A percentile compares a stretch with the other conserved stretches of the same genome.
Conservation (phyloP, 2,113 vertebrate species). For the Oryzias woworae region DNA sequence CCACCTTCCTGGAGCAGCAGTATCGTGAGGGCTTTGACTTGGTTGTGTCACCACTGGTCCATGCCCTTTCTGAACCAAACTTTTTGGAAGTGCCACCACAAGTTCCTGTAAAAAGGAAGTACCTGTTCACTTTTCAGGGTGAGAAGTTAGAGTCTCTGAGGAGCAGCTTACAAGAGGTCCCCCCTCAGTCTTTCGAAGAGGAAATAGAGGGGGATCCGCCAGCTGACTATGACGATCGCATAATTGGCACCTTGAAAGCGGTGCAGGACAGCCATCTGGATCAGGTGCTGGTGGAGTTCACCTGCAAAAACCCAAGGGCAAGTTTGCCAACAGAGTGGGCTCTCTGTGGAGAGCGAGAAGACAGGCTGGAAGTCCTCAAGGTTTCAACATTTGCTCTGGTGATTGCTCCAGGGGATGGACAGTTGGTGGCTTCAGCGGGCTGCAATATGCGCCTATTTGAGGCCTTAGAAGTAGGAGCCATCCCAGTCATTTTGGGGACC, state of each 20-base stretch:
- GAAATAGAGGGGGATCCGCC: constrained; percentile 93
- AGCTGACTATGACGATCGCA: constrained; percentile 95
- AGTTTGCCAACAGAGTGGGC: constrained; percentile 97
- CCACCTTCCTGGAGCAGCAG: constrained; percentile 92
- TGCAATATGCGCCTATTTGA: constrained; percentile 94
- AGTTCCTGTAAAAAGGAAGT: constrained; percentile 96
- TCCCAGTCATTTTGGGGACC: constrained; percentile 94
- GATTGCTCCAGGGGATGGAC: constrained; percentile 90
- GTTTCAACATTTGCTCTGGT: constrained; percentile 95
- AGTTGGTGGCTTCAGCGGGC: constrained; percentile 86
- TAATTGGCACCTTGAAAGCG: constrained; percentile 94
- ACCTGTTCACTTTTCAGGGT: constrained; percentile 96
- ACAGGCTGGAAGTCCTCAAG: constrained; percentile 91
- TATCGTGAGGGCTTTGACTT: constrained; percentile 94
- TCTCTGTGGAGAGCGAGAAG: constrained; percentile 93
- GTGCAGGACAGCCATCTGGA: constrained; percentile 97
- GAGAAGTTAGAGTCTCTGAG: constrained; percentile 93
- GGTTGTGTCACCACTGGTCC: constrained; percentile 89
- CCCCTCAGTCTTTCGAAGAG: constrained; percentile 93
- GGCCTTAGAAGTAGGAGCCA: constrained; percentile 93
- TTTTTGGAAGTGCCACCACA: constrained; percentile 95
- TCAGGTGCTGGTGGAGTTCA: constrained; percentile 96
- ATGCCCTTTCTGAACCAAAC: constrained; percentile 96
- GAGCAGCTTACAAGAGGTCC: constrained; percentile 91
- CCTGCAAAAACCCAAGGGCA: constrained; percentile 87